Base-by-base conservation (phyloP, 2,113 vertebrate species). In the Ammodramus savannarum region DNA sequence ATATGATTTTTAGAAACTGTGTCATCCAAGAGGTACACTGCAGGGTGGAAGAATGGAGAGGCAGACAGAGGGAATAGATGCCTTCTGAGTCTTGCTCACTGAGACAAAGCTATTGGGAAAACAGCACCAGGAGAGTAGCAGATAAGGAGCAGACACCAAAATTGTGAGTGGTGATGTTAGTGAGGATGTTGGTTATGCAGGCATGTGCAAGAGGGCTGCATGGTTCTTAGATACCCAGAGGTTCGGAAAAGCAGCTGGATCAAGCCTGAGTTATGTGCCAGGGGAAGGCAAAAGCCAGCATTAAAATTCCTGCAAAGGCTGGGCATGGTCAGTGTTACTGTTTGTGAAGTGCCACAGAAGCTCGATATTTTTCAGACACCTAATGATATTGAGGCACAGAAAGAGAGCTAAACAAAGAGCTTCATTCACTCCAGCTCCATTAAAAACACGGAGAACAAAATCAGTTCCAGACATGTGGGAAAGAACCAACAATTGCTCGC, bases 341-440 rank as follows among this genome's bases (percentile, higher is more conserved):
- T 61, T 88, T 81, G 68, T 61, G 62, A 92, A 96, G 49, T 87
- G 80, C 57, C 93, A 89, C 73, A 89, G 86, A 84, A 93, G 81
- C 69, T 82, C 77, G 75, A 65, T 22, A 52, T 85, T 95, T 93
- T 95, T 91, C 89, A 84, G 86, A 95, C 94, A 96, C 86, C 83
- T 93, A 87, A 78, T 57, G 84, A 85, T 93, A 87, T 48, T 81
- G 84, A 67, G 66, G 77, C 77, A 82, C 77, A 87, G 91, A 95
- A 92, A 81, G 65, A 58, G 91, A 91, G 66, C 62, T 95, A 91
- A 95, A 97, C 93, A 95, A 95, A 95, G 95, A 90, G 36, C 72
- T 80, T 62, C 76, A 90, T 97, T 96, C 86, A 95, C 61, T 96
- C 51, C 79, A 84, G 88, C 91, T 92, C 80, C 84, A 85, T 75